phyloP scores from a whole-genome alignment of 1,140 invertebrate genomes.

The Galleria mellonella region DNA sequence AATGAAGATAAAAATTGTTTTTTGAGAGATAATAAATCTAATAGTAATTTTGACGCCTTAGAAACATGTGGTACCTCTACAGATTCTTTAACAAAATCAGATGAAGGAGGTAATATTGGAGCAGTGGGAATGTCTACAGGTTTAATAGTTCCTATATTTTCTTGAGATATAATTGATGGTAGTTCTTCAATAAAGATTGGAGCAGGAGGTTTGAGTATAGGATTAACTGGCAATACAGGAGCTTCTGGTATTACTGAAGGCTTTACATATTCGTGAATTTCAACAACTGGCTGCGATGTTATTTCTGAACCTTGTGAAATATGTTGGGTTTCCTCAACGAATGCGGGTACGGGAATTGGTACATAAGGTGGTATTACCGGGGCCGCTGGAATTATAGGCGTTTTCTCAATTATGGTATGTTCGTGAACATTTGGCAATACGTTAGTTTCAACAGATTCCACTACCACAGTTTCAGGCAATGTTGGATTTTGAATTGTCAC shows the following conservation, averaged over 20 bases:
- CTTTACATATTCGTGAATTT: no score
- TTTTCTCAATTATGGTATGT: neutral
- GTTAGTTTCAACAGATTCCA: neutral
- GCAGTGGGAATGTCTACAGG: constrained; percentile 1
- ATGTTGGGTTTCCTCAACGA: neutral
- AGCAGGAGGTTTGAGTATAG: neutral
- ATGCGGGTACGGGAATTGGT: neutral
- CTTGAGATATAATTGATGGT: no score
- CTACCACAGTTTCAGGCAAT: neutral
- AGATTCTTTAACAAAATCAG: neutral
- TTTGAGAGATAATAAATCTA: no score
- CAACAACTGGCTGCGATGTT: neutral
- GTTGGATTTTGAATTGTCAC: neutral
- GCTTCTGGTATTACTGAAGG: constrained; percentile 1
- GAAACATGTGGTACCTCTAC: no score
- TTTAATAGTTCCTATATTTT: neutral
- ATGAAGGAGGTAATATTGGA: neutral
- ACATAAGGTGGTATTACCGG: constrained; percentile 1
- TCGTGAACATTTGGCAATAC: no score
- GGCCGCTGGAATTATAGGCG: neutral
- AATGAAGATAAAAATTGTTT: no score
- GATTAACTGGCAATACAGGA: neutral
- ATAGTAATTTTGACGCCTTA: no score
- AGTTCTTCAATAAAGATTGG: neutral
- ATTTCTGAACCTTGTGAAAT: neutral